phyloP scores from a whole-genome alignment of 2,797 vertebrate genomes.

The Tragopan temminckii region DNA sequence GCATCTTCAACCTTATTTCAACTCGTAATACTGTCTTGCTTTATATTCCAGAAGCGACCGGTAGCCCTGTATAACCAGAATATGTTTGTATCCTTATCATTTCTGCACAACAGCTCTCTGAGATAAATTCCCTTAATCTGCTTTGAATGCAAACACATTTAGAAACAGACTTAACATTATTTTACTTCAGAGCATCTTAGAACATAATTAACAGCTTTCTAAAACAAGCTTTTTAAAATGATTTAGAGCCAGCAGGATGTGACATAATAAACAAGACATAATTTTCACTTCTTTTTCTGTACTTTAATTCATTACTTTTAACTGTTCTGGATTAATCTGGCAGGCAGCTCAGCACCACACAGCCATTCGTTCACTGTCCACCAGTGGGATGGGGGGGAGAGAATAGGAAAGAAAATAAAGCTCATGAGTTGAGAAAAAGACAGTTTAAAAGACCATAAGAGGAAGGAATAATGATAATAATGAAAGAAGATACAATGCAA shows the following conservation, averaged over 20 bases:
- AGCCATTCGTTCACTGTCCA: not conserved
- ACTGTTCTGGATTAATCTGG: not conserved
- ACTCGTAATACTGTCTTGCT: slow-evolving; percentile 34
- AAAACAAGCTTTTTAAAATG: not conserved
- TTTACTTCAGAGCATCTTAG: slow-evolving; percentile 24
- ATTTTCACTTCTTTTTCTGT: not conserved
- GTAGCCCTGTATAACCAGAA: not conserved
- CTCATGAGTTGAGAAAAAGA: not conserved
- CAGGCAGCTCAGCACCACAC: not conserved
- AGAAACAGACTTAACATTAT: slow-evolving; percentile 14
- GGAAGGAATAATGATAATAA: not conserved
- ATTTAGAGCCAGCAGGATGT: not conserved
- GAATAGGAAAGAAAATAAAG: not conserved
- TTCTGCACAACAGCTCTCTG: not conserved
- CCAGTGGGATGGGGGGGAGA: not conserved
- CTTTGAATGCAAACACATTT: not conserved
- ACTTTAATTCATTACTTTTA: not conserved
- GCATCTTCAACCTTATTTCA: slow-evolving; percentile 25
- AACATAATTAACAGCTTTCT: slow-evolving; percentile 30
- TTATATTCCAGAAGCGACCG: slow-evolving; percentile 32
- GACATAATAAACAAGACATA: not conserved
- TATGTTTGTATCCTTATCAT: not conserved
- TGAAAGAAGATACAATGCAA: not conserved
- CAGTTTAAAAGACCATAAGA: not conserved
- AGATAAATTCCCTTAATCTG: slow-evolving; percentile 33